Evolutionary conservation across 2,113 vertebrate species (phyloP).

Genomic region (Bos indicus): DNA sequence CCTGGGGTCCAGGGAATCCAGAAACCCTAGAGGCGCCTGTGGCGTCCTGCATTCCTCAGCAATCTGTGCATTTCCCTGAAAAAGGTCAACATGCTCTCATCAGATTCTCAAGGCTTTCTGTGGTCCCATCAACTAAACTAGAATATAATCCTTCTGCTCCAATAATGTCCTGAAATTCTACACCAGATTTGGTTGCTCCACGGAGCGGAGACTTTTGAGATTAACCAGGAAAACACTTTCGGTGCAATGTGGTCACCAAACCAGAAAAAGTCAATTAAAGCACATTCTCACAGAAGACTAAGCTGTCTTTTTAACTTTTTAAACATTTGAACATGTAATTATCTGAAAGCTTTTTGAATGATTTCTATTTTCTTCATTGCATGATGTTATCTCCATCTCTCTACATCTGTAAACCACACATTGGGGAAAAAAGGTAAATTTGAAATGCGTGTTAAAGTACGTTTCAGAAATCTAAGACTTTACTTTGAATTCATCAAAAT

Average conservation of each 20-base stretch:
- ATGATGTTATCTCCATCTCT: neutral
- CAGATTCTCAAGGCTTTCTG: neutral
- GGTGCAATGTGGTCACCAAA: neutral
- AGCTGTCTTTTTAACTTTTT: neutral
- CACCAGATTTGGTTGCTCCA: neutral
- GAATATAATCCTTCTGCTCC: neutral
- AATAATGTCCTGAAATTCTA: neutral
- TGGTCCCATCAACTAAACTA: neutral
- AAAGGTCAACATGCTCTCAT: neutral
- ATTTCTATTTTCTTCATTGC: neutral
- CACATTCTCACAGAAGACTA: constrained; percentile 39
- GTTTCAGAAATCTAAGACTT: neutral
- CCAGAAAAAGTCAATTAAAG: constrained; percentile 48
- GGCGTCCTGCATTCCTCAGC: neutral
- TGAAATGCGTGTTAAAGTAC: neutral
- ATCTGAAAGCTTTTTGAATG: constrained; percentile 45
- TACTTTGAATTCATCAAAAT: neutral
- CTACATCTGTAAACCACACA: neutral
- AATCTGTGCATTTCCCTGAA: neutral
- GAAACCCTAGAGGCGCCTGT: rapidly evolving
- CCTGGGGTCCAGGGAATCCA: neutral
- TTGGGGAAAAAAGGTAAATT: neutral
- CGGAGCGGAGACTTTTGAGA: neutral
- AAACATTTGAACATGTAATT: neutral
- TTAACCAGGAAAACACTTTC: neutral